Conservation (phyloP, 1,140 invertebrate genomes). For the Rhysida immarginata region DNA sequence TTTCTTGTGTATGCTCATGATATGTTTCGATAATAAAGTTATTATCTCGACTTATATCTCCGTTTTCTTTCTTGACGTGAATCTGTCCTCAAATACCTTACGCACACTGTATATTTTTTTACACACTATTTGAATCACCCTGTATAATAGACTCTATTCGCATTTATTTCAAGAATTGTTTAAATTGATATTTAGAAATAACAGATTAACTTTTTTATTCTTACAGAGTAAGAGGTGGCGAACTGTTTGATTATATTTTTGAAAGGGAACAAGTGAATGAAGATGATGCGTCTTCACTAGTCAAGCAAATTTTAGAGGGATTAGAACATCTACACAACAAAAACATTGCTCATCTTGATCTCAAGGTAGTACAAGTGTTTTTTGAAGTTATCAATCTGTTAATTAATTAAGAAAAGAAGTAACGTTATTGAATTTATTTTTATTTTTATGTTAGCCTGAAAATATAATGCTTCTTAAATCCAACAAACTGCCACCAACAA, state of each 20-base stretch:
- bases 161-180: too few relatives aligned
- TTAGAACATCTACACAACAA: conserved; percentile 37
- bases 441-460: conserved; percentile 32
- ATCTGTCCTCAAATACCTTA: too few relatives aligned
- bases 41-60: too few relatives aligned
- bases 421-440: neutral
- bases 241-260: conserved; percentile 40
- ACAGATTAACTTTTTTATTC: conserved; percentile 1
- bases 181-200: too few relatives aligned
- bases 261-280: conserved; percentile 38
- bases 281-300: conserved; percentile 37
- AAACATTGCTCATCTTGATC: conserved; percentile 38
- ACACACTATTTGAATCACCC: too few relatives aligned
- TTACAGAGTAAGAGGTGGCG: conserved; percentile 38
- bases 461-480: conserved; percentile 37
- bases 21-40: too few relatives aligned
- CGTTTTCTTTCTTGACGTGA: too few relatives aligned
- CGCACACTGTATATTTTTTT: too few relatives aligned
- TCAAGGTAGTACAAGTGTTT: conserved; percentile 28
- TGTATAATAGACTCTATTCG: too few relatives aligned
- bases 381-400: neutral
- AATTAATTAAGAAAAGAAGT: neutral
- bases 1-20: too few relatives aligned
- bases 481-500: conserved; percentile 25
- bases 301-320: conserved; percentile 38